These are phyloP conservation scores for Aethina tumida DNA, from an alignment of 1,140 invertebrate genomes.

Conservation along the genomic window DNA sequence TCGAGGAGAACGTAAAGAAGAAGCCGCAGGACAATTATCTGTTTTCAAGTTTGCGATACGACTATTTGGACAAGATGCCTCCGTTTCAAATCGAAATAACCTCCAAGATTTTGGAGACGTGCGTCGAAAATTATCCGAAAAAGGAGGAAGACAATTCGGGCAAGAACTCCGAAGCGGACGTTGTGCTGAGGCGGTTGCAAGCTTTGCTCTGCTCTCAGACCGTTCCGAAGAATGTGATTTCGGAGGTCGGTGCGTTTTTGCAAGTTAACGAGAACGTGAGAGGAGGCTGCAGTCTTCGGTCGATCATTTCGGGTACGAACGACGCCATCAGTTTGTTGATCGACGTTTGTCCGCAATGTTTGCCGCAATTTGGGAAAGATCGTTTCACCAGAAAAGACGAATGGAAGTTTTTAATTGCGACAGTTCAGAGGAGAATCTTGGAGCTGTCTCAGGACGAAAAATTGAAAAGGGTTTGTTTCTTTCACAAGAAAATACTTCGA, in stretches of 20 bases:
- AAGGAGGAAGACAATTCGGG: not conserved
- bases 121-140: conserved; percentile 20
- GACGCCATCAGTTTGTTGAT: conserved; percentile 36
- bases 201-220: conserved; percentile 32
- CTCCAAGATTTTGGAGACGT: conserved; percentile 26
- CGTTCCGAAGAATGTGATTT: conserved; percentile 28
- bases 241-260: conserved; percentile 28
- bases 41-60: conserved; percentile 37
- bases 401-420: conserved; percentile 43
- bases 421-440: conserved; percentile 38
- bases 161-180: conserved; percentile 26
- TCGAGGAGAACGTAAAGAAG: conserved; percentile 22
- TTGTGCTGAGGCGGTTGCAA: conserved; percentile 31
- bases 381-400: conserved; percentile 42
- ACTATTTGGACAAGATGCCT: conserved; percentile 42
- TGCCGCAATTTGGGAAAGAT: conserved; percentile 47
- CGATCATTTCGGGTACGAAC: conserved; percentile 24
- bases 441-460: conserved; percentile 30
- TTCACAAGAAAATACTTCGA: conserved; percentile 40
- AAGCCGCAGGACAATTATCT: conserved; percentile 34
- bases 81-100: conserved; percentile 35
- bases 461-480: conserved; percentile 36
- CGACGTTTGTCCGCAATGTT: conserved; percentile 44
- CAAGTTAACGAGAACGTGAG: conserved; percentile 28
- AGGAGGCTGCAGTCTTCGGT: conserved; percentile 27